A percentile compares a stretch with the other conserved stretches of the same genome.
Evolutionary conservation across 2,888 invertebrate genomes (phyloP).

Genomic region (Homarus gammarus): DNA sequence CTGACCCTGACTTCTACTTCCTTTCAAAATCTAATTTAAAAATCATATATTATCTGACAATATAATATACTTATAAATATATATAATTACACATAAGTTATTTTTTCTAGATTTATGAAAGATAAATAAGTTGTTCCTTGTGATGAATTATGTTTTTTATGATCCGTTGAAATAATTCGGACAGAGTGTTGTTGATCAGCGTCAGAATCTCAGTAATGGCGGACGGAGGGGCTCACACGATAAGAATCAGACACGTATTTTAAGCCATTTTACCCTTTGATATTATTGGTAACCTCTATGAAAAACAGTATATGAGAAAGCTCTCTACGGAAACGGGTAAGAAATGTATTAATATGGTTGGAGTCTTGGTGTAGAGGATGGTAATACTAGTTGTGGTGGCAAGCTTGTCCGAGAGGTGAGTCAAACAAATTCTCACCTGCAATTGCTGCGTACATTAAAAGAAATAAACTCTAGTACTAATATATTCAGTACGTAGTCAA

Average conservation of each 20-base stretch:
- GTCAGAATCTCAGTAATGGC: conserved; percentile 74
- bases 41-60: no score
- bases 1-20: conserved; percentile 55
- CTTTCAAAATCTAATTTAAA: no score
- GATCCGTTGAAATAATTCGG: background rate
- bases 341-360: background rate
- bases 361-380: background rate
- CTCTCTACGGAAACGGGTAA: conserved; percentile 53
- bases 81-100: no score
- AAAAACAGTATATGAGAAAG: conserved; percentile 44
- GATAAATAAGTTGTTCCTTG: background rate
- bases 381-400: background rate
- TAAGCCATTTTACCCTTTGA: conserved; percentile 44
- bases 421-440: conserved; percentile 10
- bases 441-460: conserved; percentile 31
- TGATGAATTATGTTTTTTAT: background rate
- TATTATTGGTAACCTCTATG: conserved; percentile 30
- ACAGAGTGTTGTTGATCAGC: conserved; percentile 68
- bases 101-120: background rate
- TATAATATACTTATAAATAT: no score
- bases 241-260: conserved; percentile 65
- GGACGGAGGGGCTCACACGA: conserved; percentile 52
- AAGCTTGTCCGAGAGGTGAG: conserved; percentile 22
- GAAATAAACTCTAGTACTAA: no score
- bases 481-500: no score